Percentiles rank a stretch among this genome's conserved stretches.
phyloP scores from a whole-genome alignment of 2,888 invertebrate species.

The Syrphus vitripennis region DNA sequence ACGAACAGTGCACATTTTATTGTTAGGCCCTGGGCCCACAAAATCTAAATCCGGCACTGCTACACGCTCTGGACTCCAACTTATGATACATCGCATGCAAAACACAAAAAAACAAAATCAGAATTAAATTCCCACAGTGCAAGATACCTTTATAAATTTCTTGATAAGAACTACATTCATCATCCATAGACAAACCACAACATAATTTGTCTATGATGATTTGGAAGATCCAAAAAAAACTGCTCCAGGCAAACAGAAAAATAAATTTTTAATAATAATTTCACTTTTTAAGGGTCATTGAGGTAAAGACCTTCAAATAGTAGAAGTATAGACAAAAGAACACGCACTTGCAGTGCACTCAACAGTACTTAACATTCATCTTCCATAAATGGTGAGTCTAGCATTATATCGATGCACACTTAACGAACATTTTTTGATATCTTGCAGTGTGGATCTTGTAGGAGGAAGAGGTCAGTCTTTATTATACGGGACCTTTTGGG shows the following conservation, averaged over 20 bases:
- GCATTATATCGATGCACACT: background rate
- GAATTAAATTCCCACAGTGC: too few relatives aligned
- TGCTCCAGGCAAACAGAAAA: background rate
- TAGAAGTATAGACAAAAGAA: slow-evolving; percentile 27
- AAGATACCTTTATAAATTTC: too few relatives aligned
- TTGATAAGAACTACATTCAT: background rate
- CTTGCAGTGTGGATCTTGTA: background rate
- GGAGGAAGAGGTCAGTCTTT: slow-evolving; percentile 7
- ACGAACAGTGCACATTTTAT: too few relatives aligned
- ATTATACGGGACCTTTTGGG: background rate
- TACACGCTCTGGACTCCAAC: too few relatives aligned
- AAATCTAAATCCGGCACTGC: too few relatives aligned
- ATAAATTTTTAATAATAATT: slow-evolving; percentile 7
- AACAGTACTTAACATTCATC: background rate
- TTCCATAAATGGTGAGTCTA: background rate
- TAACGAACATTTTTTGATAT: background rate
- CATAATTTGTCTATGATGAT: too few relatives aligned
- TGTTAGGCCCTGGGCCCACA: too few relatives aligned
- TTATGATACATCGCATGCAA: too few relatives aligned
- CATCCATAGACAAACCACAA: background rate
- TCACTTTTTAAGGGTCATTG: slow-evolving; percentile 63
- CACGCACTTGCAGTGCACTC: slow-evolving; percentile 38
- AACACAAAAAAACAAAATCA: too few relatives aligned
- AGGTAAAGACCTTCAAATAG: slow-evolving; percentile 48
- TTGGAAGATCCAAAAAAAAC: background rate